Evolutionary conservation across 2,113 vertebrate genomes (phyloP).

Genomic region (Formicarius rufipectus): DNA sequence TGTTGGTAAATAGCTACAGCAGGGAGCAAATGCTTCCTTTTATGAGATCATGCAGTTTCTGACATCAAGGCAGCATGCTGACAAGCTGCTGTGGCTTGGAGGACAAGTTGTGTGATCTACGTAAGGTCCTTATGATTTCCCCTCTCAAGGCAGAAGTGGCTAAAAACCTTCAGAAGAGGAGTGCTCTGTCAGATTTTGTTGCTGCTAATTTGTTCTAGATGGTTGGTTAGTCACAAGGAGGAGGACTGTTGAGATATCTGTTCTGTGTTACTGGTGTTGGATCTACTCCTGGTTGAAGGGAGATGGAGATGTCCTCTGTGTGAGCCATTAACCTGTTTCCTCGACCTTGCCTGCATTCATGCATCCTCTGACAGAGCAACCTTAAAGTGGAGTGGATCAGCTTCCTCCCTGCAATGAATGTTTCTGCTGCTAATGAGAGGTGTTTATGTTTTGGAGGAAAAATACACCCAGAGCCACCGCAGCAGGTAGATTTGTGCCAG

Average conservation of each 20-base stretch:
- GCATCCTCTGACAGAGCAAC: not conserved
- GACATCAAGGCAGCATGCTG: not conserved
- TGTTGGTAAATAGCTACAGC: not conserved
- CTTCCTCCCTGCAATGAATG: not conserved
- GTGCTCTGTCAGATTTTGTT: not conserved
- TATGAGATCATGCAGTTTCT: rapidly evolving
- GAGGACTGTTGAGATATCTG: not conserved
- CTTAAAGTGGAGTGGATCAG: not conserved
- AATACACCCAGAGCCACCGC: not conserved
- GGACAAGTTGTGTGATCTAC: not conserved
- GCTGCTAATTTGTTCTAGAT: not conserved
- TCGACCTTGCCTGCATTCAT: not conserved
- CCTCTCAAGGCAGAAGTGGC: not conserved
- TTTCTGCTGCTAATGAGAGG: not conserved
- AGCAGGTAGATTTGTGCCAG: not conserved
- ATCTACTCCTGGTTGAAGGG: not conserved
- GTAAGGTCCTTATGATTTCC: not conserved
- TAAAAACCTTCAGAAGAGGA: not conserved
- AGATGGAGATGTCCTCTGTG: not conserved
- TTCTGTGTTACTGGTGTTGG: not conserved
- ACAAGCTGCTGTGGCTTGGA: not conserved
- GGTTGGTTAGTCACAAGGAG: not conserved
- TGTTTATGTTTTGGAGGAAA: not conserved
- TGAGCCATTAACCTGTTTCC: not conserved
- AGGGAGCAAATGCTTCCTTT: not conserved